Evolutionary conservation across 2,797 vertebrate species (phyloP), one percentile per base, ranked within the genome.

Genomic region (Astyanax mexicanus): DNA sequence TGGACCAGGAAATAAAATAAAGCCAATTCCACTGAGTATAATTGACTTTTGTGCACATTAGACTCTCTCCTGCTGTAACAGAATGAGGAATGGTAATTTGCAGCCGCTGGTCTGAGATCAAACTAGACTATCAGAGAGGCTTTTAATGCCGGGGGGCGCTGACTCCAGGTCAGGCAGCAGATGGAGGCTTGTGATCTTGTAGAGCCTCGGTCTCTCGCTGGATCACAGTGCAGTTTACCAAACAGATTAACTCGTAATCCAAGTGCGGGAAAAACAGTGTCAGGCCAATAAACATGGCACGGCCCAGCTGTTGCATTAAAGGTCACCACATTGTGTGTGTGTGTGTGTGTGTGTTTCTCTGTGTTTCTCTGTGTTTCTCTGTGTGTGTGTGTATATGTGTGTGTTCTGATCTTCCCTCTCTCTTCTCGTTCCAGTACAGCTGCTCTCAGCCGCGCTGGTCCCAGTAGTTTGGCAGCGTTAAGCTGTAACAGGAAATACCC

Each of bases 381-480:
- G n/a, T n/a, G n/a, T n/a, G n/a, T n/a, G 32, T 49, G 71, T 67
- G 73, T 61, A 61, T 69, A 21, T 60, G 37, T 42, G 74, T 70
- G 45, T 61, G 21, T 64, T 85, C 85, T 82, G 81, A 70, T 83
- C 82, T 80, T 65, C 76, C 58, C 79, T 65, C 77, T 65, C 52
- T 74, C 55, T 79, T 67, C 78, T 66, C 45, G 71, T 72, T 77
- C 74, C 52, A 55, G n/a, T 72, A 73, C n/a, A 68, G 38, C 76
- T 71, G 58, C 61, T 75, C 69, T 37, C 42, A 21, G 32, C 69
- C 73, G 72, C 54, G 47, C 75, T 51, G 54, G 67, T 71, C 47
- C 62, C 72, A 74, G 75, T 67, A 78, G 65, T 74, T 57, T 81
- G 64, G 49, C 45, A 57, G 68, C 58, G 65, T 60, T 71, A 52